Conservation (phyloP, 2,888 invertebrate species). For the Rhagonycha fulva region DNA sequence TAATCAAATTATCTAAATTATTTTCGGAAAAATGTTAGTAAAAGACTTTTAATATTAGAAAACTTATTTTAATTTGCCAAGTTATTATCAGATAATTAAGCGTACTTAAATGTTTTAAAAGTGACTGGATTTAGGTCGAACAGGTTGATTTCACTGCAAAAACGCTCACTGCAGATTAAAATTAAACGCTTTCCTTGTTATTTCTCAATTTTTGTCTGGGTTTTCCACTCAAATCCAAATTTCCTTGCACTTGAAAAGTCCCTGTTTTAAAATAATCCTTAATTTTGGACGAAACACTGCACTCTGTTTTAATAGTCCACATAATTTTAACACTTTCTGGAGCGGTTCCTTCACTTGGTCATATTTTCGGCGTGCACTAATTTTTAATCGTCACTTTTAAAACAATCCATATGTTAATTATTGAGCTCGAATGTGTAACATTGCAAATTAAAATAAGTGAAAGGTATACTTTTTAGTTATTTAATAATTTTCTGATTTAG, state of each 20-base stretch:
- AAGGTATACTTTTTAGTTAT: background rate
- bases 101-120: constrained; percentile 5
- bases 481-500: background rate
- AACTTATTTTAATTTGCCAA: background rate
- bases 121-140: constrained; percentile 33
- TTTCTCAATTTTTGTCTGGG: background rate
- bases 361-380: background rate
- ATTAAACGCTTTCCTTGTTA: background rate
- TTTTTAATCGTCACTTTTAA: background rate
- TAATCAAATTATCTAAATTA: background rate
- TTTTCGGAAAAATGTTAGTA: background rate
- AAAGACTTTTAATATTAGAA: background rate
- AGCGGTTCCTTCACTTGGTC: background rate
- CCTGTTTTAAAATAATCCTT: background rate
- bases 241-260: background rate
- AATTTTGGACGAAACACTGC: background rate
- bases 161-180: constrained; percentile 10
- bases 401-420: background rate
- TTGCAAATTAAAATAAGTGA: background rate
- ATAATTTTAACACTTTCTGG: background rate
- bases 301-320: background rate
- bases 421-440: background rate
- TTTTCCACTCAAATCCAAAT: background rate
- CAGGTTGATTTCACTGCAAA: constrained; percentile 30
- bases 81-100: background rate